A percentile compares a stretch with the other conserved stretches of the same genome.
Conservation (phyloP, 2,888 invertebrate species). For the Tuta absoluta region DNA sequence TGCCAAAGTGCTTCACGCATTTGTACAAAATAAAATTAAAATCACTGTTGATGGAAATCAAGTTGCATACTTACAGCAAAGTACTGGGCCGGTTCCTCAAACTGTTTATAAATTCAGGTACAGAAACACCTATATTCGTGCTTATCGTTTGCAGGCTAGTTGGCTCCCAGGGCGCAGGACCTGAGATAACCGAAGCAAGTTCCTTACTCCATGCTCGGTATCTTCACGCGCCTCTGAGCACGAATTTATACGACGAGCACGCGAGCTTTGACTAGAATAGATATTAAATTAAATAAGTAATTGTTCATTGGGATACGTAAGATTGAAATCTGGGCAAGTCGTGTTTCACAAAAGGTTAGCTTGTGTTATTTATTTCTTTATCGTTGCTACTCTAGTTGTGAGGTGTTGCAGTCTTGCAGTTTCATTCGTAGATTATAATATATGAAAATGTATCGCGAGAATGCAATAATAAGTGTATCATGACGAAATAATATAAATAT, state of each 20-base stretch:
- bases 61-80: too few relatives aligned
- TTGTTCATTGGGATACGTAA: not conserved
- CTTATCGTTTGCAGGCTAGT: slow-evolving; percentile 24
- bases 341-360: not conserved
- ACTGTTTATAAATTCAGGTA: not conserved
- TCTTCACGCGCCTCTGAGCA: slow-evolving; percentile 45
- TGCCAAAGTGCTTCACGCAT: too few relatives aligned
- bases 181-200: slow-evolving; percentile 40
- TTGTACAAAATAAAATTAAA: too few relatives aligned
- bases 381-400: not conserved
- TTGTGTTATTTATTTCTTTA: not conserved
- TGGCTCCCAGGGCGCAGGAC: slow-evolving; percentile 20
- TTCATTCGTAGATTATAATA: too few relatives aligned
- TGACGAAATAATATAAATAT: too few relatives aligned
- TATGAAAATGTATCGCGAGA: too few relatives aligned
- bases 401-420: too few relatives aligned
- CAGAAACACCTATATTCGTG: slow-evolving; percentile 20
- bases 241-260: slow-evolving; percentile 39
- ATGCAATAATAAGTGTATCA: too few relatives aligned
- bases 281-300: slow-evolving; percentile 27
- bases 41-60: too few relatives aligned
- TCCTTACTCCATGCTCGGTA: slow-evolving; percentile 39
- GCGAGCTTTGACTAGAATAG: slow-evolving; percentile 32
- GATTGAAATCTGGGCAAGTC: not conserved
- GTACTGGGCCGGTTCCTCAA: too few relatives aligned